Evolutionary conservation across 2,797 vertebrate species (phyloP), one percentile per base, ranked within the genome.

Genomic region (Australoheros facetus): DNA sequence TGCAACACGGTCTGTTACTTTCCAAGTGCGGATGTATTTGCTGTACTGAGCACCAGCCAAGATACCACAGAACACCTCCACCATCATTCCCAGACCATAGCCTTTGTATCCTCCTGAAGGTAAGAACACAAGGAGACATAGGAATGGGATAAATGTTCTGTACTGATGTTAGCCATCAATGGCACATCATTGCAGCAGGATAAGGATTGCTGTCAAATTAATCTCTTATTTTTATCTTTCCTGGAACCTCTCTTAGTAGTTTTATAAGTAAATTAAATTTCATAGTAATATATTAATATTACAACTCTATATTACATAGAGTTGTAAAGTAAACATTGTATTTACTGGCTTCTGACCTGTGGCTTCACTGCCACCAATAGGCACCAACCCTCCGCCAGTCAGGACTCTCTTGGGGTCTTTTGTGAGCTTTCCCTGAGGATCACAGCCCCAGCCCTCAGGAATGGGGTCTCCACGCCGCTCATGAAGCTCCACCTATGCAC

Each of bases 31-130:
- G 70, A 96, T 8, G 1, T 94, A 30, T n/a, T 89, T 91, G 85
- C 95, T 95, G 90, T 95, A 96, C 16, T 93, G 62, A 4, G 94
- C 91, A 0, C 95, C 96, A 0, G 95, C 88, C 75, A 96, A 79
- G 34, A 96, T 95, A 0, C 95, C 96, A 71, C 95, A 96, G 82
- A 96, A 95, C 51, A 96, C 86, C 71, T 96, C 96, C 81, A 96
- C 95, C 96, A 96, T 95, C 93, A 96, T 91, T 26, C 91, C 94
- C 80, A 96, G 87, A 4, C 95, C 95, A 11, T 91, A 96, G 56
- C 96, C 95, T 85, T 96, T 96, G 89, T 96, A 95, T 0, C 96
- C 95, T 42, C 95, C 95, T 96, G 85, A 28, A 71, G 28, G 14
- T 21, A 72, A 48, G 72, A 77, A 85, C 19, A 79, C 12, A 78